Percentiles rank a stretch among this genome's conserved stretches.
Conservation (phyloP, 1,140 invertebrate species). For the Pseudomyrmex sp. region DNA sequence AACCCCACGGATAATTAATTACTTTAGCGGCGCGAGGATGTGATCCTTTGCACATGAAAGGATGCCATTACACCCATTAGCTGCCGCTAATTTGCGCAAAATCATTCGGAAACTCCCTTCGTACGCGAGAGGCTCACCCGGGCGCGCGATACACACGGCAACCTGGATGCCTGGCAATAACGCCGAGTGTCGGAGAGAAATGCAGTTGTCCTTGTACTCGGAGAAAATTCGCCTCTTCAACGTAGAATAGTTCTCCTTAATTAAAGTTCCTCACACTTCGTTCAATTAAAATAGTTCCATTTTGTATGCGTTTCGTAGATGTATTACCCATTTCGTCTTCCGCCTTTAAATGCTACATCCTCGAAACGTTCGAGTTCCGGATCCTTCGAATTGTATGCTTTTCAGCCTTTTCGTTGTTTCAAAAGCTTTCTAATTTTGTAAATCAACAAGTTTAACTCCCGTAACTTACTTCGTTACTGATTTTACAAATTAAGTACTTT, state of each 20-base stretch:
- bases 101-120: slow-evolving; percentile 45
- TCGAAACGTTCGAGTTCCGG: not conserved
- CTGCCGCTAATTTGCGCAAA: slow-evolving; percentile 52
- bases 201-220: slow-evolving; percentile 42
- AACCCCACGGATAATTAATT: slow-evolving; percentile 52
- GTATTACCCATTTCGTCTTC: slow-evolving; percentile 9
- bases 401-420: too few species aligned
- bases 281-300: slow-evolving; percentile 57
- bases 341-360: slow-evolving; percentile 3
- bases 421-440: too few species aligned
- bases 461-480: too few species aligned
- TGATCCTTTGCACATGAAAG: slow-evolving; percentile 51
- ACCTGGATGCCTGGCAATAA: not conserved
- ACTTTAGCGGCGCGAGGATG: slow-evolving; percentile 49
- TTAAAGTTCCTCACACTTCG: slow-evolving; percentile 50
- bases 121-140: not conserved
- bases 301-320: slow-evolving; percentile 2
- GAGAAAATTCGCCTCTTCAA: slow-evolving; percentile 16
- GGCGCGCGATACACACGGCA: not conserved
- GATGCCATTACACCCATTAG: slow-evolving; percentile 52
- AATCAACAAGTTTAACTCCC: too few species aligned
- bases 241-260: slow-evolving; percentile 52
- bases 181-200: slow-evolving; percentile 27
- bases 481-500: too few species aligned
- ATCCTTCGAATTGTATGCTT: too few species aligned